Base-by-base conservation (phyloP, 35 echinoderm and acorn worm species). In the Ophiothrix spiculata region DNA sequence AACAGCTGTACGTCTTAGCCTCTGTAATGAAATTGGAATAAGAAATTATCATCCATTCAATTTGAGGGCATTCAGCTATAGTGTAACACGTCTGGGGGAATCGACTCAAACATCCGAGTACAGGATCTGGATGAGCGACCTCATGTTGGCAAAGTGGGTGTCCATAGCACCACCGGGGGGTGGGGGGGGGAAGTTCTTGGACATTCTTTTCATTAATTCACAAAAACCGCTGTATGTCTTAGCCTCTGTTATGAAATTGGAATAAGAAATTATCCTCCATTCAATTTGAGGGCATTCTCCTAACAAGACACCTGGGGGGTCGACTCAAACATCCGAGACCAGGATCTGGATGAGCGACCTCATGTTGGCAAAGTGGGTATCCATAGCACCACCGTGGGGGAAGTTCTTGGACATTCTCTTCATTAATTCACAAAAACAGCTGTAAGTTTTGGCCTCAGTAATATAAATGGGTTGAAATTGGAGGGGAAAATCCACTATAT, bases 121-220 rank as follows among this genome's bases (percentile, higher is more conserved):
- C 33, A 99, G 74, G 49, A 99, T 94, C 95, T 98, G 95, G 86
- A 98, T 97, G 36, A 98, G 89, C 12, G 95, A 98, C 74, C 95
- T 94, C 95, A 98, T 98, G 77, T 98, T 98, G 21, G 95, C 95
- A 87, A 98, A 98, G 56, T 98, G 95, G 33, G 83, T 91, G 80
- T 98, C 95, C 95, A 98, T 98, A 74, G 95, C 95, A 63, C 95
- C 95, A 39, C 95, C 95, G 64, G 94, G 95, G n/a, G n/a, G n/a
- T n/a, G n/a, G n/a, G n/a, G n/a, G n/a, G 23, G 95, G 95, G 82
- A 98, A 98, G 56, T 98, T 94, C 81, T 97, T 98, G 23, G 85
- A 85, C 91, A 94, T 94, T 29, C 95, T 60, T 36, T 98, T 98
- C 95, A 98, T 98, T 56, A 98, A 74, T 40, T 98, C 95, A 89